These are phyloP conservation scores for Saccostrea echinata DNA, from an alignment of 1,140 invertebrate species.

Conservation along the genomic window DNA sequence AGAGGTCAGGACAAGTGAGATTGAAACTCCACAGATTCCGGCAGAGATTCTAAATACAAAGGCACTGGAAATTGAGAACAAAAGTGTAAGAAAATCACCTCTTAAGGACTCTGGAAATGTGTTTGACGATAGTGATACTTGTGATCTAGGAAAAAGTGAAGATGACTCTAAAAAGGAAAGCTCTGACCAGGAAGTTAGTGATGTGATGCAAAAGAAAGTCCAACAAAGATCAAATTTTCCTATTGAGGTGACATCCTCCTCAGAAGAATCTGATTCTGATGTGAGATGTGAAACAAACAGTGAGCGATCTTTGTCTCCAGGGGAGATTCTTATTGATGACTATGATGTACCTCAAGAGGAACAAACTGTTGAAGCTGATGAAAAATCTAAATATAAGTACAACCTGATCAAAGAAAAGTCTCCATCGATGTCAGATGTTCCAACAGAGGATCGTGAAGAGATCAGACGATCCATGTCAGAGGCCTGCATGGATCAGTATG, in stretches of 20 bases:
- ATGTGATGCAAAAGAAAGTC: neutral
- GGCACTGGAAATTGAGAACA: conserved; percentile 56
- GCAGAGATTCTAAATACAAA: conserved; percentile 40
- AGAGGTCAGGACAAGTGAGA: conserved; percentile 48
- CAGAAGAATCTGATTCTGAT: neutral
- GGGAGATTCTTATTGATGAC: conserved; percentile 54
- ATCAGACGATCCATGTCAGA: conserved; percentile 65
- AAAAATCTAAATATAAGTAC: neutral
- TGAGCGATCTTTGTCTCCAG: conserved; percentile 58
- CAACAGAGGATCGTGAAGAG: conserved; percentile 41
- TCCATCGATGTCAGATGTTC: conserved; percentile 64
- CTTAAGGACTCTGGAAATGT: conserved; percentile 73
- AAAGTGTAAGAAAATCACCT: conserved; percentile 57
- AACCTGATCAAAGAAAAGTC: conserved; percentile 59
- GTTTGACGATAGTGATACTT: conserved; percentile 63
- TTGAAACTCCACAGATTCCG: conserved; percentile 38
- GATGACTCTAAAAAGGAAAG: conserved; percentile 26
- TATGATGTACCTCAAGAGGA: conserved; percentile 13
- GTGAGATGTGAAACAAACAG: neutral
- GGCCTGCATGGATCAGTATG: conserved; percentile 62
- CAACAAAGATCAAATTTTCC: conserved; percentile 11
- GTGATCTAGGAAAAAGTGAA: neutral
- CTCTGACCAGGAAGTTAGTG: neutral
- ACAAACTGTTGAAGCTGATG: neutral
- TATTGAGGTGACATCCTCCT: neutral